phyloP scores from a whole-genome alignment of 37 sponge, comb jelly and placozoan species.

The Mnemiopsis leidyi region DNA sequence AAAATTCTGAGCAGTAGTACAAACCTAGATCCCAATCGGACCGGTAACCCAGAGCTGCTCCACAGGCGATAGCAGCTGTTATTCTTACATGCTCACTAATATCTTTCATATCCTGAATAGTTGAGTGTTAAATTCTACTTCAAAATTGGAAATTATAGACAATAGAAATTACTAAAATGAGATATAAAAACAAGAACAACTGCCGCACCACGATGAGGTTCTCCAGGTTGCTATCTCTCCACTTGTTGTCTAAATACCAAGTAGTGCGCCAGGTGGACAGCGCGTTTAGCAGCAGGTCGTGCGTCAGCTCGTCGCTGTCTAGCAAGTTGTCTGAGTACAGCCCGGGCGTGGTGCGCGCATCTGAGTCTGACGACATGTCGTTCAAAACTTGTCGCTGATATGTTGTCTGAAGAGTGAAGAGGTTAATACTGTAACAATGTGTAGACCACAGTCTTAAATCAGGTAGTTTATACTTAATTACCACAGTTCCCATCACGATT shows the following conservation, averaged over 20 bases:
- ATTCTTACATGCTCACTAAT: conserved; percentile 58
- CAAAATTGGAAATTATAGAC: too few relatives aligned
- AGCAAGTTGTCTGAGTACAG: not conserved
- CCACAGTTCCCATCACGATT: too few relatives aligned
- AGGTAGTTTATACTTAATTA: too few relatives aligned
- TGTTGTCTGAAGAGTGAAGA: conserved; percentile 1
- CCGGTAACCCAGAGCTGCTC: conserved; percentile 51
- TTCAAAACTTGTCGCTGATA: conserved; percentile 42
- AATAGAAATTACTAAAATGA: too few relatives aligned
- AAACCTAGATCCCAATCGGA: conserved; percentile 27
- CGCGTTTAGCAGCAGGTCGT: conserved; percentile 9
- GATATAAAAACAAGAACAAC: too few relatives aligned
- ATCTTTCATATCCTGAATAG: conserved; percentile 61
- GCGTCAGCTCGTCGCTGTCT: conserved; percentile 42
- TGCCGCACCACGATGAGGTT: conserved; percentile 3
- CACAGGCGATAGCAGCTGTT: conserved; percentile 58
- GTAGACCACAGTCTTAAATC: too few relatives aligned
- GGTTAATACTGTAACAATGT: too few relatives aligned
- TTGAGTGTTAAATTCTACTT: too few relatives aligned
- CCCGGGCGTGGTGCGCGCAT: not conserved
- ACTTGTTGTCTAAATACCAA: conserved; percentile 64
- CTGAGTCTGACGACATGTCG: conserved; percentile 22
- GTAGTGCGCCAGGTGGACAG: conserved; percentile 54
- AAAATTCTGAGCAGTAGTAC: not conserved
- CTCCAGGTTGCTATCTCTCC: conserved; percentile 43